Base-by-base conservation (phyloP, 2,888 invertebrate species). In the Cartodere bifasciata region DNA sequence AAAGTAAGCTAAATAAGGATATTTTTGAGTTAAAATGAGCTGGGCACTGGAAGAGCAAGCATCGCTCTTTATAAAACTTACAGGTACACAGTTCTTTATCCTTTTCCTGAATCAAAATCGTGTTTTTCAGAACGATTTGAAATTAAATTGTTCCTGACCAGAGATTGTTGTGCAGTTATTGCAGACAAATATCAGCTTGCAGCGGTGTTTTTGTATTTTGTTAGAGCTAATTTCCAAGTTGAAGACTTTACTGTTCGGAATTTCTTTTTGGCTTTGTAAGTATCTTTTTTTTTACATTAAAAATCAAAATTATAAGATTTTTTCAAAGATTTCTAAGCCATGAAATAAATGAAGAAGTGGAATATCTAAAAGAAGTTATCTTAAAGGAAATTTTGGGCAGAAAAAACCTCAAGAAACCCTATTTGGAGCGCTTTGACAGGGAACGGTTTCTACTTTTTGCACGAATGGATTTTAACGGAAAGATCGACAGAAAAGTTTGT, bases 291-390 rank as follows among this genome's bases (percentile, higher is more conserved):
- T 23, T 13, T 23, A 16, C 12, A 13, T 21, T 4, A 16, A 14
- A 10, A 21, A 31, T 29, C 27, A 10, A 9, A 9, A 28, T 22
- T 26, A 10, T 28, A 28, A 16, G 4, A 7, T 6, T 6, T 20
- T 20, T 20, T n/a, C n/a, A n/a, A 20, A 68, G 67, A 36, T 60
- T 57, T 42, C 44, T 72, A 30, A 69, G 69, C 6, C 67, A 68
- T 49, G 68, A 69, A 39, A 63, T 71, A 56, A 68, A 70, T 43
- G 72, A 72, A 47, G 72, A 72, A 43, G 64, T 68, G 22, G 65
- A 67, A 28, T 61, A 64, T 28, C 44, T 59, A 10, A 64, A 63
- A 43, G 57, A 54, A 40, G 58, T 61, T 32, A 56, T 70, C 25
- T 24, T 46, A 17, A 26, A 39, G 6, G 20, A 57, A 62, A 41